Evolutionary conservation across 2,888 invertebrate species (phyloP).

Genomic region (Macroteleia sp.): DNA sequence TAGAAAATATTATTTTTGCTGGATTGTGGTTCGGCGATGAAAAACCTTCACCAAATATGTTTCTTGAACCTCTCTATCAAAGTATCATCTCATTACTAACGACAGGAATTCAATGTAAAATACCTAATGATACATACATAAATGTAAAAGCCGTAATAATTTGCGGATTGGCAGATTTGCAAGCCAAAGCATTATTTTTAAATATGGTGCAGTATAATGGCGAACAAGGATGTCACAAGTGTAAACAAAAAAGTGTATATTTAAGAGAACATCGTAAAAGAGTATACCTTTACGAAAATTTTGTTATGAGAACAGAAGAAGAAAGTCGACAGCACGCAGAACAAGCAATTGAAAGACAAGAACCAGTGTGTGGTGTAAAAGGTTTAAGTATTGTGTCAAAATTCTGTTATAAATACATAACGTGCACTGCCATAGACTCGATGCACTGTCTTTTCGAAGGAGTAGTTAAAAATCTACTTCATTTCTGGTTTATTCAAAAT

Average conservation of each 20-base stretch:
- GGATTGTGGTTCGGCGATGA: no score
- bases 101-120: no score
- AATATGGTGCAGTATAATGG: slow-evolving; percentile 29
- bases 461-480: not conserved
- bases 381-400: slow-evolving; percentile 1
- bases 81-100: no score
- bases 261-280: not conserved
- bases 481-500: no score
- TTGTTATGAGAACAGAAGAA: not conserved
- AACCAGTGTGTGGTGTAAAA: not conserved
- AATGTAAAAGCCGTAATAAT: slow-evolving; percentile 6
- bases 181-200: slow-evolving; percentile 4
- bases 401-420: not conserved
- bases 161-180: slow-evolving; percentile 4
- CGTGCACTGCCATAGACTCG: not conserved
- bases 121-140: no score
- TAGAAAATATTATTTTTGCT: no score
- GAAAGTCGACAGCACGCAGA: not conserved
- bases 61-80: no score
- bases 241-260: slow-evolving; percentile 2
- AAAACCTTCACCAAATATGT: no score
- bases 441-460: slow-evolving; percentile 7
- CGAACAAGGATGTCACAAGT: slow-evolving; percentile 4
- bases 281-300: slow-evolving; percentile 2
- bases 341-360: not conserved